Base-by-base conservation (phyloP, 2,113 vertebrate genomes). In the Hippocampus zosterae region DNA sequence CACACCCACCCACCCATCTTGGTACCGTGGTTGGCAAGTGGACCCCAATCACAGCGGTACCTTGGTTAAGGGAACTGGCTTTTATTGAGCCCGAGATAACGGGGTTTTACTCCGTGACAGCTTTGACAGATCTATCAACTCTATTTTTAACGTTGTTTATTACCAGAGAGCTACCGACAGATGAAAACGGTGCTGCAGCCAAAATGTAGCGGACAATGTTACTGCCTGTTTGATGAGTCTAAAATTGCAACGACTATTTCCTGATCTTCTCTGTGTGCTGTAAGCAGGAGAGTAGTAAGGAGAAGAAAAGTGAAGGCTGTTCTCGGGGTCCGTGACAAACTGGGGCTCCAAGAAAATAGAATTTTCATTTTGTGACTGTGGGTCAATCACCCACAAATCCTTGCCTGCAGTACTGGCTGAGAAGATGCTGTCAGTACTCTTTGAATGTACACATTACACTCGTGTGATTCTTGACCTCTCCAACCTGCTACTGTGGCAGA, bases 141-240 rank as follows among this genome's bases (percentile, higher is more conserved):
- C 21, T 64, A n/a, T 44, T 41, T 2, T 42, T 27, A 65, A 67
- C 25, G 44, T 53, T 69, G 23, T 77, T 74, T 62, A 56, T 76
- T 19, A 56, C 59, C 62, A 52, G 50, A 67, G 68, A 50, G 66
- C 46, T 1, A n/a, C 66, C 71, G 74, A 71, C 69, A 55, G 69
- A 75, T 50, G 69, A 41, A 67, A 62, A 72, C 13, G 62, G 40
- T 46, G n/a, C 71, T 57, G 67, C 65, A 63, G 63, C 68, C 8
- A 6, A 33, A n/a, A 15, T 56, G 18, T 65, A 27, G 65, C 74
- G 19, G 65, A 67, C 50, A 70, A 75, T 71, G 83, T 78, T 78
- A 74, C 79, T 65, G 67, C 64, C 75, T 73, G 77, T 80, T 82
- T 73, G 78, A 77, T 65, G 42, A 64, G 56, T 78, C 48, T 80